Evolutionary conservation across 2,113 vertebrate genomes (phyloP), one percentile per base, ranked within the genome.

Genomic region (Meles meles): DNA sequence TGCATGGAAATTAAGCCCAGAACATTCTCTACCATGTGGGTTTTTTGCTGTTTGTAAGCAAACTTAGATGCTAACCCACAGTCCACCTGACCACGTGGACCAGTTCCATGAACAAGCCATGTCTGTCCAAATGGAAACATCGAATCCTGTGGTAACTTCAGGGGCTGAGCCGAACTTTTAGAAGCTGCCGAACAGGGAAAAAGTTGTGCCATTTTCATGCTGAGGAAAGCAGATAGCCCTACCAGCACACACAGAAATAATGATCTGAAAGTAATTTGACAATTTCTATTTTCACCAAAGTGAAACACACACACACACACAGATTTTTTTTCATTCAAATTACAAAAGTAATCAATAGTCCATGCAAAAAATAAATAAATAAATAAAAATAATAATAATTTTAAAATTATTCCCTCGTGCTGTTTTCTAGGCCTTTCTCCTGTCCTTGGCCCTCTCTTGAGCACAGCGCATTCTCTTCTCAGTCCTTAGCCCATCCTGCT

Each of bases 11-110:
- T 74, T 8, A 90, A 85, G 47, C 79, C 80, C 90, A 69, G 94
- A 97, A 93, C 67, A 57, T 93, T 93, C 90, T 96, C 82, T 88
- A 49, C 23, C 8, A 17, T 42, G 77, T 57, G 39, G 25, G 39
- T 31, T 55, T 74, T 67, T 65, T 1, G 5, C 86, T 61, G 34
- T 91, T 55, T 96, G 27, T 95, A 97, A 97, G 67, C 90, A 93
- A 83, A 15, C 65, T 39, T 93, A 49, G 83, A 83, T 59, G 37
- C 67, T 92, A 61, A 92, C 34, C 25, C 63, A 5, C 14, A 37
- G 52, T 37, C 85, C n/a, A 34, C 31, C 23, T 17, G 27, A 27
- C 81, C 31, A 2, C 42, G 25, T 21, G 37, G 72, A 63, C 27
- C 21, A 42, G 69, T 13, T 47, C 80, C 37, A 3, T 12, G 5